A percentile compares a stretch with the other conserved stretches of the same genome.
phyloP scores from a whole-genome alignment of 2,113 vertebrate genomes.

The Prunella fulvescens region DNA sequence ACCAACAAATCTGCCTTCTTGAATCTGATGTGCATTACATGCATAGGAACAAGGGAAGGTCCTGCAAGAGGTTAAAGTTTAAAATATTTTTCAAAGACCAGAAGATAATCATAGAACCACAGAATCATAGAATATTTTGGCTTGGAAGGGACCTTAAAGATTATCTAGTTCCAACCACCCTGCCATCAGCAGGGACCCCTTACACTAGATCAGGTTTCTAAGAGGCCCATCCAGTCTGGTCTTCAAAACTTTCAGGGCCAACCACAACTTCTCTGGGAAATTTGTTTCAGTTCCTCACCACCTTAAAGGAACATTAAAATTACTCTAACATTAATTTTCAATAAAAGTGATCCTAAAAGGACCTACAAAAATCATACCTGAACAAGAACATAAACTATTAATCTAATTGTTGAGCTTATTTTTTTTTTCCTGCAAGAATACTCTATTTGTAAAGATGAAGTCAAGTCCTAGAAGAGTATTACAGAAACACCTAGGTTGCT shows the following conservation, averaged over 20 bases:
- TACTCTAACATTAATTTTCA: background rate
- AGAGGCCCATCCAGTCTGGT: background rate
- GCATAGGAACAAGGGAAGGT: background rate
- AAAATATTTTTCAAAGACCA: background rate
- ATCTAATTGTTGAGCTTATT: background rate
- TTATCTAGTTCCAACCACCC: background rate
- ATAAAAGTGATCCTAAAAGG: background rate
- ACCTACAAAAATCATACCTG: background rate
- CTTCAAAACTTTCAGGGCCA: background rate
- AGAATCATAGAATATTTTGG: background rate
- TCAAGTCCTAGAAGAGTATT: background rate
- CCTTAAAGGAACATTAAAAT: background rate
- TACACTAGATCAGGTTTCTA: background rate
- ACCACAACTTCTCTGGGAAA: background rate
- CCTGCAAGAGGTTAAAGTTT: background rate
- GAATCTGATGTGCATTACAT: background rate
- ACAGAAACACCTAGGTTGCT: background rate
- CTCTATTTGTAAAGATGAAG: background rate
- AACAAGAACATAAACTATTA: background rate
- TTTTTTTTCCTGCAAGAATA: background rate
- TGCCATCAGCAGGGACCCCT: accelerated
- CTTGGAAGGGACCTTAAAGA: background rate
- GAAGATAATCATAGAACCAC: background rate
- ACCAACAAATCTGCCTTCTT: background rate
- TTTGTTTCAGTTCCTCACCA: background rate